Evolutionary conservation across 2,797 vertebrate genomes (phyloP).

Genomic region (Dendrocincla fuliginosa): DNA sequence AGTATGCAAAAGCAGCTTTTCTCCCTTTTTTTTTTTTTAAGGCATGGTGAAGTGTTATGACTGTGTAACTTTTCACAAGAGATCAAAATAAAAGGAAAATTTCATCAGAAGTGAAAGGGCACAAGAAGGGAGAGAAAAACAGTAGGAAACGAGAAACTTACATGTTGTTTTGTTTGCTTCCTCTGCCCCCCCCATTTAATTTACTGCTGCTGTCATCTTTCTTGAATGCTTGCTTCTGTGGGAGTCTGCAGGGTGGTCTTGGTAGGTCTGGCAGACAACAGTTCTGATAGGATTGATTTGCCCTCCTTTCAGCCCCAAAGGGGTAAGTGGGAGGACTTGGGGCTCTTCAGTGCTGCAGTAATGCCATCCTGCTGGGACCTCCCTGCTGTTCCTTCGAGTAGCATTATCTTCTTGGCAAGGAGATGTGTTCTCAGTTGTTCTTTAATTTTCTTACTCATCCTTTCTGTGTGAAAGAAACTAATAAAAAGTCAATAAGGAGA

Average conservation of each 20-base stretch:
- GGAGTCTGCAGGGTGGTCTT: not conserved
- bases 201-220: not conserved
- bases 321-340: not conserved
- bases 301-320: not conserved
- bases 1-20: not conserved
- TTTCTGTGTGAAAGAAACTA: not conserved
- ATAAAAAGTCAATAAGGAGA: not conserved
- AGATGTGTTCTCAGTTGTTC: not conserved
- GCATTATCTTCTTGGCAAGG: slow-evolving; percentile 12
- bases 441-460: slow-evolving; percentile 10
- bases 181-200: not conserved
- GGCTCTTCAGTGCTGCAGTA: not conserved
- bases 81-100: not conserved
- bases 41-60: not conserved
- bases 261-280: not conserved
- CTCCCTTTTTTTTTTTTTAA: not conserved
- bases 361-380: not conserved
- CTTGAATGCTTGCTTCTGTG: not conserved
- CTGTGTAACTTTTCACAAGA: not conserved
- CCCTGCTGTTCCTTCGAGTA: not conserved
- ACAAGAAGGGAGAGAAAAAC: not conserved
- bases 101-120: not conserved
- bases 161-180: not conserved
- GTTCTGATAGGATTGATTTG: not conserved
- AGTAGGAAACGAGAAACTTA: not conserved